phyloP scores from a whole-genome alignment of 1,140 invertebrate genomes.

The Drosophila funebris region DNA sequence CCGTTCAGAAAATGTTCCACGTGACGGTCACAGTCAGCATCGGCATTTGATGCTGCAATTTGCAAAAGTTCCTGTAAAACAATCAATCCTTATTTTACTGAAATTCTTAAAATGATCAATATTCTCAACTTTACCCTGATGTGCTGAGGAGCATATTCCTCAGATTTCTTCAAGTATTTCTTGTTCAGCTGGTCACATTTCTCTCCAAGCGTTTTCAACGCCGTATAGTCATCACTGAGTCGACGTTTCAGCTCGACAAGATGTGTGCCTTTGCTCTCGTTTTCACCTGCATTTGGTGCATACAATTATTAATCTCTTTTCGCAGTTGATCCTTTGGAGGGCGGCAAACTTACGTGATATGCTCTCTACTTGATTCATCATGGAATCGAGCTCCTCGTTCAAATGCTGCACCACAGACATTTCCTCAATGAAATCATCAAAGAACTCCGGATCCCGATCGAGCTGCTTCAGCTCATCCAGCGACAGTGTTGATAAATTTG shows the following conservation, averaged over 20 bases:
- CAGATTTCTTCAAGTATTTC: constrained; percentile 88
- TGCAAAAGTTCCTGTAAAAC: constrained; percentile 84
- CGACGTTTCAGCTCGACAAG: constrained; percentile 87
- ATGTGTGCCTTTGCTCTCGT: constrained; percentile 88
- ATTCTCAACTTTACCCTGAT: constrained; percentile 86
- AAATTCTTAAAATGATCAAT: neutral
- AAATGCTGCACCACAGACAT: constrained; percentile 88
- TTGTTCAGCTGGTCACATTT: constrained; percentile 88
- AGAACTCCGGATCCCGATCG: constrained; percentile 87
- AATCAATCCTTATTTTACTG: neutral
- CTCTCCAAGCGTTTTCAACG: constrained; percentile 88
- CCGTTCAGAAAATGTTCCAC: constrained; percentile 90
- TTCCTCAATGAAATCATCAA: constrained; percentile 89
- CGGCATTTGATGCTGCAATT: constrained; percentile 87
- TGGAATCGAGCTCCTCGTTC: constrained; percentile 88
- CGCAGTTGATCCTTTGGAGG: too few species aligned
- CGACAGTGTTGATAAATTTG: constrained; percentile 87
- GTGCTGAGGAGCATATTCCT: constrained; percentile 89
- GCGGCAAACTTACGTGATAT: constrained; percentile 88
- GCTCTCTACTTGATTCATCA: constrained; percentile 89
- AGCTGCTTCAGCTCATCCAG: constrained; percentile 89
- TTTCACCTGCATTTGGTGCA: constrained; percentile 85
- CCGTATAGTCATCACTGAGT: constrained; percentile 87
- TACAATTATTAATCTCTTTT: neutral
- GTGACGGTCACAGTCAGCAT: constrained; percentile 89